Evolutionary conservation across 2,797 vertebrate species (phyloP), one percentile per base, ranked within the genome.

Genomic region (Gallinago nigripennis): DNA sequence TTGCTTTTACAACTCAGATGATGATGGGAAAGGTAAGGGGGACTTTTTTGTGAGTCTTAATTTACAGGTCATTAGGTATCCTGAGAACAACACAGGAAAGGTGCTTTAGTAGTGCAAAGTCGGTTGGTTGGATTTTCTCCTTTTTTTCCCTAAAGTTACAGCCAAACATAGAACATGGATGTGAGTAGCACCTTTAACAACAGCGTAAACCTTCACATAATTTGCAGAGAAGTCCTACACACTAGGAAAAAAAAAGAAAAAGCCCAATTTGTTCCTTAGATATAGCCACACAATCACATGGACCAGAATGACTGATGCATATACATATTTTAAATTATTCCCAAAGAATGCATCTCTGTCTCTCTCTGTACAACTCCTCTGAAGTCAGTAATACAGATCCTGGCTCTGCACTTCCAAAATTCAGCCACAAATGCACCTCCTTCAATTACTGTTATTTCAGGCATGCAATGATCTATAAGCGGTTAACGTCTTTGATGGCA

Each of bases 251-350:
- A 58, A 57, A 73, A 58, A 57, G 30, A 54, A 54, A 28, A 28
- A 51, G 23, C 10, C 11, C 23, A 41, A 27, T 82, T 88, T 66
- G 12, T 76, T 20, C 57, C 28, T 80, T 43, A 60, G 30, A 82
- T n/a, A 77, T 12, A 90, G 31, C 31, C 20, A 84, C 0, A 0
- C 39, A 92, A 48, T 35, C 70, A 64, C n/a, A 61, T 8, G 30
- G 54, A 93, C 25, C 30, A 77, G 60, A 76, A 33, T 18, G 46
- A 90, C 57, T 94, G 41, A 51, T 23, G 24, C 37, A 90, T 61
- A 61, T 91, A 83, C 31, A 53, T 86, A 94, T 57, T 92, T 94
- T 88, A 83, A 63, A 87, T 86, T 75, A 78, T 50, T 88, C 76
- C 70, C 73, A 78, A 83, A 92, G 69, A 72, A 86, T 57, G 46